Conservation (phyloP, 2,888 invertebrate species). For the Imbricaverruca yamaguchii region DNA sequence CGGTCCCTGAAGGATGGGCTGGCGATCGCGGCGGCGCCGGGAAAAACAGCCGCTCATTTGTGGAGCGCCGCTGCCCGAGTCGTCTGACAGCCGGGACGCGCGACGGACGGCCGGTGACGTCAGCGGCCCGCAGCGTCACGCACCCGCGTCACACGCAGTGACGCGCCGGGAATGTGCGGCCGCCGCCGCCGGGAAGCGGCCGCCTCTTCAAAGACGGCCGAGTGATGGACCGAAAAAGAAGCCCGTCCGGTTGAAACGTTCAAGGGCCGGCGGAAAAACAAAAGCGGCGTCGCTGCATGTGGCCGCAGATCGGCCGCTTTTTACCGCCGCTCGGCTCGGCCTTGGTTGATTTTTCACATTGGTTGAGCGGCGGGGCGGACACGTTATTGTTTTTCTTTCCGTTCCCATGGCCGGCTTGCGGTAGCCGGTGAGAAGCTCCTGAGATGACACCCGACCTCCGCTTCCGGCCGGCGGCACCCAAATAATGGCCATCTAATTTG, state of each 20-base stretch:
- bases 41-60: no score
- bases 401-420: not conserved
- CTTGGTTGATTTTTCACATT: slow-evolving; percentile 17
- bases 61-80: no score
- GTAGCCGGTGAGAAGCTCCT: not conserved
- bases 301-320: not conserved
- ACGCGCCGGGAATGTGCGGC: not conserved
- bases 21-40: no score
- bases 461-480: not conserved
- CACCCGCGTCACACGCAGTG: not conserved
- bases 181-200: not conserved
- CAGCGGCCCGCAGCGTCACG: slow-evolving; percentile 30
- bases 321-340: not conserved
- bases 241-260: not conserved
- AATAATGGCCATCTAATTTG: slow-evolving; percentile 11
- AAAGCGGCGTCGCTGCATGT: not conserved
- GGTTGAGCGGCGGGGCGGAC: slow-evolving; percentile 4
- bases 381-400: not conserved
- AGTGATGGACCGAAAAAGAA: not conserved
- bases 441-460: not conserved
- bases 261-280: not conserved
- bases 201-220: not conserved
- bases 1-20: no score
- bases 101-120: slow-evolving; percentile 31
- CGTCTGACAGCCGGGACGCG: slow-evolving; percentile 13